phyloP scores from a whole-genome alignment of 1,140 invertebrate genomes.

The Sitobion miscanthi region DNA sequence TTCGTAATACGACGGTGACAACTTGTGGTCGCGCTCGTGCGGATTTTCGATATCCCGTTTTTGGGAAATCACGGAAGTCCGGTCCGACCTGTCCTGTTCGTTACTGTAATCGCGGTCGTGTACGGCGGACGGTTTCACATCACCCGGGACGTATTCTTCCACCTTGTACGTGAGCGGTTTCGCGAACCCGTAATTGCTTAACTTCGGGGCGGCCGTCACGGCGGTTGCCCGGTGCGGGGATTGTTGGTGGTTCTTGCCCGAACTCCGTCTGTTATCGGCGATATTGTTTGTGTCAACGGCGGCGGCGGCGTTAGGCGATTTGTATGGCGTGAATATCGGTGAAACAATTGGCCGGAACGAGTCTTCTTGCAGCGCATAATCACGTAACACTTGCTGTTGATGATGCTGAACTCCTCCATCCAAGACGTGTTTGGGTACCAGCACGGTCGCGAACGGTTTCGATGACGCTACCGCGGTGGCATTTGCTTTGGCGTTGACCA shows the following conservation, averaged over 20 bases:
- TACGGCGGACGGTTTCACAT: background rate
- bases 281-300: background rate
- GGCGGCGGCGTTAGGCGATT: background rate
- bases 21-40: background rate
- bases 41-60: background rate
- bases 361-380: background rate
- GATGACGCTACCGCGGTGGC: background rate
- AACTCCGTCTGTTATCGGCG: background rate
- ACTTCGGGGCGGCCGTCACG: background rate
- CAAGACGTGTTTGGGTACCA: background rate
- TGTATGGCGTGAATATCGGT: background rate
- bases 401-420: background rate
- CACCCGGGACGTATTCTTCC: background rate
- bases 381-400: too few species aligned
- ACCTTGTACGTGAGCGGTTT: background rate
- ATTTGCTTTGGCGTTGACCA: background rate
- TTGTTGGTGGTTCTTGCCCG: background rate
- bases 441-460: background rate
- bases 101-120: background rate
- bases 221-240: background rate
- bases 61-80: background rate
- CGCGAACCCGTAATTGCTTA: background rate
- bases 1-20: background rate
- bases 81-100: background rate
- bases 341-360: background rate